Evolutionary conservation across 2,888 invertebrate species (phyloP).

Genomic region (Meteorus colon): DNA sequence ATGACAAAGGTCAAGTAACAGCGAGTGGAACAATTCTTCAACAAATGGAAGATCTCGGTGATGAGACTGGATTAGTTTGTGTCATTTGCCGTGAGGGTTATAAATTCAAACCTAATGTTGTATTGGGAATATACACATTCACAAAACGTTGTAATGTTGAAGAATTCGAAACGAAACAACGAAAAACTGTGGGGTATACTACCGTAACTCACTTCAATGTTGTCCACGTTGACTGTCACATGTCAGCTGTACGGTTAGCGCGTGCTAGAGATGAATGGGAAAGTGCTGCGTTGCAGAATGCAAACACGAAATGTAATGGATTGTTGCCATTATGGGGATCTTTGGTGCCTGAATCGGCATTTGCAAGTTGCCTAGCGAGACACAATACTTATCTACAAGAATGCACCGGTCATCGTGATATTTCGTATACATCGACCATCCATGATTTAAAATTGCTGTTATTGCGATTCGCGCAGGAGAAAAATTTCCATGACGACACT

Average conservation of each 20-base stretch:
- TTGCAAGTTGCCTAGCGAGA: conserved; percentile 93
- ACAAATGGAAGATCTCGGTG: conserved; percentile 95
- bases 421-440: conserved; percentile 86
- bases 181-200: conserved; percentile 91
- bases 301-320: conserved; percentile 98
- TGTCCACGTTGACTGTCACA: conserved; percentile 98
- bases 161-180: conserved; percentile 90
- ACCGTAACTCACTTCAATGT: conserved; percentile 99
- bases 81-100: conserved; percentile 99
- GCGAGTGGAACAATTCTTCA: conserved; percentile 92
- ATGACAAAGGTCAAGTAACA: conserved; percentile 97
- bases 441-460: conserved; percentile 95
- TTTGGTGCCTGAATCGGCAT: conserved; percentile 92
- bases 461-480: conserved; percentile 92
- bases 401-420: conserved; percentile 84
- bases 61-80: conserved; percentile 96
- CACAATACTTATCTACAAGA: conserved; percentile 90
- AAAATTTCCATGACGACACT: conserved; percentile 97
- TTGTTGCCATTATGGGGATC: conserved; percentile 97
- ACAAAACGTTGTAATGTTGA: conserved; percentile 96
- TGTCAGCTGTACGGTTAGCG: conserved; percentile 90
- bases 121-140: conserved; percentile 96
- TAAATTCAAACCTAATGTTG: conserved; percentile 94
- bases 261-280: conserved; percentile 94
- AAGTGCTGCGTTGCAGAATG: conserved; percentile 97